phyloP scores from a whole-genome alignment of 2,797 vertebrate genomes.

The Gymnopithys bicolor region DNA sequence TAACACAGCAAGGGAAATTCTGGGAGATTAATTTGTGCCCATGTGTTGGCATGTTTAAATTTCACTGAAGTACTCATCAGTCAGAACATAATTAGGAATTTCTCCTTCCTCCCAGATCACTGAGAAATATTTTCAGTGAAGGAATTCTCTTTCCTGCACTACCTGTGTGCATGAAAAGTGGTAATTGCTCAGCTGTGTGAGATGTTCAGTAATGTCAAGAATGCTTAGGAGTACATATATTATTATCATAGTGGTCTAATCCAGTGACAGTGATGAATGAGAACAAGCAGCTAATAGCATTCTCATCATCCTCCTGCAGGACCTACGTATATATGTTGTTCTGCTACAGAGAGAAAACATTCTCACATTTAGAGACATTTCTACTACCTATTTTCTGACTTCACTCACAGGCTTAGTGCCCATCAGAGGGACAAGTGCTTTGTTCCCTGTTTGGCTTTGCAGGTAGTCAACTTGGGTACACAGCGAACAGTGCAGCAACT shows the following conservation, averaged over 20 bases:
- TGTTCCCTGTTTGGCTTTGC: not conserved
- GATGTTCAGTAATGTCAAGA: not conserved
- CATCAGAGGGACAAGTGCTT: not conserved
- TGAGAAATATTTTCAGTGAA: not conserved
- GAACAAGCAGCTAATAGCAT: not conserved
- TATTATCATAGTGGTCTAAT: not conserved
- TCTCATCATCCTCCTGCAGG: not conserved
- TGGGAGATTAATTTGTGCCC: not conserved
- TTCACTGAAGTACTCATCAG: not conserved
- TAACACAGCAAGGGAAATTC: not conserved
- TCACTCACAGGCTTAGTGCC: not conserved
- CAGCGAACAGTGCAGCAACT: not conserved
- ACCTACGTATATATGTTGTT: not conserved
- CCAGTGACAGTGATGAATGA: not conserved
- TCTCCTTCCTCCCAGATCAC: not conserved
- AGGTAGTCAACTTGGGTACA: not conserved
- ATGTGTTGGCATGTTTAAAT: not conserved
- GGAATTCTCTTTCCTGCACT: not conserved
- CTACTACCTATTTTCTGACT: not conserved
- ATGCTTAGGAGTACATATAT: not conserved
- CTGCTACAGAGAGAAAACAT: not conserved
- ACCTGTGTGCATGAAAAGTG: not conserved
- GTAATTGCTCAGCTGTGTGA: not conserved
- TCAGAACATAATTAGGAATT: not conserved
- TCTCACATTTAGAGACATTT: not conserved